phyloP scores from a whole-genome alignment of 2,888 invertebrate species.

The Dorcus hopei region DNA sequence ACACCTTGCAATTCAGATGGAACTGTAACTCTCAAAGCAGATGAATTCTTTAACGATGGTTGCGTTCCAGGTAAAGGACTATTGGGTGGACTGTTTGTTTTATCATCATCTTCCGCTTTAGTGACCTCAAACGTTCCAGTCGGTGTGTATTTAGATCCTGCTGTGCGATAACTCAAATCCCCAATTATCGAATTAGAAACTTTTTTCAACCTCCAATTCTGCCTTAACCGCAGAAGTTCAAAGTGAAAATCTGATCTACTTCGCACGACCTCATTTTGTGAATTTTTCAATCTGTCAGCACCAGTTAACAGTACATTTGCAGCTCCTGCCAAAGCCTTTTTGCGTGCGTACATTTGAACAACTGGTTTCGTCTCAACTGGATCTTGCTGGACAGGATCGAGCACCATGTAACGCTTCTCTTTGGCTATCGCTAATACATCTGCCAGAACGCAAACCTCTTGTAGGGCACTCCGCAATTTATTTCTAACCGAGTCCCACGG shows the following conservation, averaged over 20 bases:
- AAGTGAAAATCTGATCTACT: slow-evolving; percentile 89
- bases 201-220: slow-evolving; percentile 96
- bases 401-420: slow-evolving; percentile 89
- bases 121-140: slow-evolving; percentile 94
- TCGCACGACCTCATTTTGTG: slow-evolving; percentile 75
- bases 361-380: slow-evolving; percentile 78
- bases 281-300: slow-evolving; percentile 79
- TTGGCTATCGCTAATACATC: slow-evolving; percentile 91
- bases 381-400: slow-evolving; percentile 89
- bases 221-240: slow-evolving; percentile 80
- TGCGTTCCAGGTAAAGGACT: slow-evolving; percentile 49
- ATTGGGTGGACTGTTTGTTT: slow-evolving; percentile 51
- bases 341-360: slow-evolving; percentile 88
- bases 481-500: slow-evolving; percentile 93
- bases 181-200: slow-evolving; percentile 93
- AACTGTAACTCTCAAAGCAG: slow-evolving; percentile 85
- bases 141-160: slow-evolving; percentile 91
- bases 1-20: slow-evolving; percentile 94
- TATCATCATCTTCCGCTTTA: slow-evolving; percentile 81
- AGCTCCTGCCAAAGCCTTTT: slow-evolving; percentile 86
- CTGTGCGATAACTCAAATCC: slow-evolving; percentile 92
- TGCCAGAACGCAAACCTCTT: slow-evolving; percentile 87
- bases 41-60: slow-evolving; percentile 55
- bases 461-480: slow-evolving; percentile 82
- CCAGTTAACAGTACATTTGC: slow-evolving; percentile 81